Conservation (phyloP, 2,888 invertebrate genomes). For the Cataglyphis altisquamis region DNA sequence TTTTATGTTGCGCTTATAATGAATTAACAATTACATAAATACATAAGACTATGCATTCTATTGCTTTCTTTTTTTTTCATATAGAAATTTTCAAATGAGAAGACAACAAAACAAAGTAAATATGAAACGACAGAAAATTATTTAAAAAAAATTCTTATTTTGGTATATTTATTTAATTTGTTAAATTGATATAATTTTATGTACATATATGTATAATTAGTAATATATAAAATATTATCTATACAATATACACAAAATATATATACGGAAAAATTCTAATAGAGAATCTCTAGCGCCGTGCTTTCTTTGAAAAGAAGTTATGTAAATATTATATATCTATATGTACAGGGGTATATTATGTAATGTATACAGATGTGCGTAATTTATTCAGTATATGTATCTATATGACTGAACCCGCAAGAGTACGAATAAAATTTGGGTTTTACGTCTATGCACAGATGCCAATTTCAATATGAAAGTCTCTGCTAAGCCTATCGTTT, state of each 20-base stretch:
- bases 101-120: slow-evolving; percentile 11
- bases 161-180: neutral
- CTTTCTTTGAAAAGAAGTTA: slow-evolving; percentile 27
- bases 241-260: neutral
- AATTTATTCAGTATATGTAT: slow-evolving; percentile 43
- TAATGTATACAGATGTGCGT: slow-evolving; percentile 29
- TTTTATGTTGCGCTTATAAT: slow-evolving; percentile 16
- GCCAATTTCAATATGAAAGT: slow-evolving; percentile 40
- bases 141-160: slow-evolving; percentile 11
- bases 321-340: slow-evolving; percentile 5
- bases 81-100: slow-evolving; percentile 1
- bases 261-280: slow-evolving; percentile 2
- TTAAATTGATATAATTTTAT: neutral
- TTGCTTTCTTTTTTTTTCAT: neutral
- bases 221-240: neutral
- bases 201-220: neutral
- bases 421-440: slow-evolving; percentile 44
- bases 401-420: slow-evolving; percentile 12
- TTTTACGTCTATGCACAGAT: slow-evolving; percentile 48
- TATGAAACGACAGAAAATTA: neutral
- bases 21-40: slow-evolving; percentile 6
- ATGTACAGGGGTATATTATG: slow-evolving; percentile 18
- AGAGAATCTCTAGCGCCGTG: neutral
- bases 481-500: slow-evolving; percentile 31
- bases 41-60: neutral